phyloP scores from a whole-genome alignment of 2,888 invertebrate species.

The Uloborus plumipes region DNA sequence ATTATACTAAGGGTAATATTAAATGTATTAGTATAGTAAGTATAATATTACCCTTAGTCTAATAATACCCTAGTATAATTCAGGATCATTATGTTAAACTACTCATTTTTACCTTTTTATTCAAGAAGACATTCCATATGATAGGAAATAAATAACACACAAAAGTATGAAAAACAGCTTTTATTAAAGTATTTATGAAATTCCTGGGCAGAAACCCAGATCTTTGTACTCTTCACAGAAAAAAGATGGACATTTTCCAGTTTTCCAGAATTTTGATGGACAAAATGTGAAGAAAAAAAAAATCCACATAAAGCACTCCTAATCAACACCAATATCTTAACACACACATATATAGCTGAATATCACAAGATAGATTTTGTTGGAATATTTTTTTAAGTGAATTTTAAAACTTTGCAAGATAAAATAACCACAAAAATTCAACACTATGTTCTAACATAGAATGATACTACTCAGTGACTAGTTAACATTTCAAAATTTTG shows the following conservation, averaged over 20 bases:
- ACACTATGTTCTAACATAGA: slow-evolving; percentile 10
- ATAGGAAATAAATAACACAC: background rate
- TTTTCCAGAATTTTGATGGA: slow-evolving; percentile 7
- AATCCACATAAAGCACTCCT: slow-evolving; percentile 27
- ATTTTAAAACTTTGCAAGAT: slow-evolving; percentile 15
- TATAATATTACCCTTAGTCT: too few relatives aligned
- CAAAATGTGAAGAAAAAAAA: background rate
- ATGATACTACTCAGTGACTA: slow-evolving; percentile 22
- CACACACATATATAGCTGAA: slow-evolving; percentile 9
- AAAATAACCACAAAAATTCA: slow-evolving; percentile 4
- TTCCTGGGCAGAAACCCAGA: slow-evolving; percentile 47
- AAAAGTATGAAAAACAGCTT: slow-evolving; percentile 51
- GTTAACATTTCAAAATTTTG: slow-evolving; percentile 1
- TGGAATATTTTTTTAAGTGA: slow-evolving; percentile 27
- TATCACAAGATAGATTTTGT: slow-evolving; percentile 50
- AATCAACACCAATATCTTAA: slow-evolving; percentile 25
- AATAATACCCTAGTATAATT: too few relatives aligned
- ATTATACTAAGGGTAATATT: too few relatives aligned
- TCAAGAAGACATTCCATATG: background rate
- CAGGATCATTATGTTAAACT: too few relatives aligned
- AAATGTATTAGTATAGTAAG: too few relatives aligned
- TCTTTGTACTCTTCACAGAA: slow-evolving; percentile 62
- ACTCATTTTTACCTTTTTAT: too few relatives aligned
- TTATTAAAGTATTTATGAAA: slow-evolving; percentile 64
- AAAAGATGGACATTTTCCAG: slow-evolving; percentile 52